Evolutionary conservation across 1,140 invertebrate species (phyloP).

Genomic region (Atta cephalotes): DNA sequence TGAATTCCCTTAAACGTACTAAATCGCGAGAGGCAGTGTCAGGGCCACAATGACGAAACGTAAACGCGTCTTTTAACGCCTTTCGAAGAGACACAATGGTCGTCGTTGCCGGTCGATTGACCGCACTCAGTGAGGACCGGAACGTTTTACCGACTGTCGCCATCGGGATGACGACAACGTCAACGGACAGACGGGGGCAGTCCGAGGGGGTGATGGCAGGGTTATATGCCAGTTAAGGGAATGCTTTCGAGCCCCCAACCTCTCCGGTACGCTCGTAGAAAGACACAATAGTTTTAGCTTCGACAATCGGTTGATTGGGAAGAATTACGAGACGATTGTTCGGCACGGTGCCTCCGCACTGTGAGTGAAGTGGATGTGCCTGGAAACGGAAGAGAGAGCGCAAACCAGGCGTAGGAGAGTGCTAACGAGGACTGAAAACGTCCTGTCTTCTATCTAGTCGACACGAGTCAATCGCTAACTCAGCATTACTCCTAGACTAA

Average conservation of each 20-base stretch:
- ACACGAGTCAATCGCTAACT: slow-evolving; percentile 69
- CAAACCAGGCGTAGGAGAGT: slow-evolving; percentile 65
- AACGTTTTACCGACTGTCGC: slow-evolving; percentile 66
- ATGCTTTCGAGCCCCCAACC: slow-evolving; percentile 57
- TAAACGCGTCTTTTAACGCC: slow-evolving; percentile 81
- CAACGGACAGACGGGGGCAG: slow-evolving; percentile 28
- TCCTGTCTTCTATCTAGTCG: slow-evolving; percentile 63
- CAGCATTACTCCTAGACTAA: slow-evolving; percentile 80
- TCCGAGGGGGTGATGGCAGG: background rate
- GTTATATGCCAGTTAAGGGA: slow-evolving; percentile 64
- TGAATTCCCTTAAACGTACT: slow-evolving; percentile 53
- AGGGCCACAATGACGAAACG: slow-evolving; percentile 63
- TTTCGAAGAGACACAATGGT: slow-evolving; percentile 79
- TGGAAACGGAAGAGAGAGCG: slow-evolving; percentile 71
- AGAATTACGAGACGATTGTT: slow-evolving; percentile 84
- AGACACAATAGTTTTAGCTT: slow-evolving; percentile 83
- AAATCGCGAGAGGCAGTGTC: slow-evolving; percentile 59
- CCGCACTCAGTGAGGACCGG: slow-evolving; percentile 74
- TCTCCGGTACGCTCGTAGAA: slow-evolving; percentile 24
- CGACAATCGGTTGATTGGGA: slow-evolving; percentile 84
- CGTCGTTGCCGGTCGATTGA: slow-evolving; percentile 83
- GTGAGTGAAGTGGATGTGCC: slow-evolving; percentile 73
- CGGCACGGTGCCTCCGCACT: slow-evolving; percentile 65
- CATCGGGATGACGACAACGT: slow-evolving; percentile 46
- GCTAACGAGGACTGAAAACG: slow-evolving; percentile 82